These are phyloP conservation scores for Carcina quercana DNA, from an alignment of 2,888 invertebrate species.

Conservation along the genomic window DNA sequence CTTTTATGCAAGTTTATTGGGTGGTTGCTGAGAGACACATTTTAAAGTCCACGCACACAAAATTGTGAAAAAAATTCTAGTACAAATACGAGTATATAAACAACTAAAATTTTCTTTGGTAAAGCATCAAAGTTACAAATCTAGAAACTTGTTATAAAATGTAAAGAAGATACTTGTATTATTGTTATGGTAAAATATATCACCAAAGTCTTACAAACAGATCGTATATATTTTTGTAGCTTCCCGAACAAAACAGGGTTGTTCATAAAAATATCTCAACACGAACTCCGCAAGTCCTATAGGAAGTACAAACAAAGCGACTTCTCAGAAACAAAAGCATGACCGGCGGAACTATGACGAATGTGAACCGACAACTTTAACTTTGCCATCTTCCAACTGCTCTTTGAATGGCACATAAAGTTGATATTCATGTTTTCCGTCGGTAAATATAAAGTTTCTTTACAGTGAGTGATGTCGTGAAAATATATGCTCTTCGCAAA, in stretches of 20 bases:
- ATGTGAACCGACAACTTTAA: conserved; percentile 28
- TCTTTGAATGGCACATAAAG: too few relatives aligned
- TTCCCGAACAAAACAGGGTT: conserved; percentile 27
- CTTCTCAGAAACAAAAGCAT: conserved; percentile 45
- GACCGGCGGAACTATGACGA: conserved; percentile 38
- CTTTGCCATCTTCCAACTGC: conserved; percentile 12
- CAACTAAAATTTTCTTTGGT: too few relatives aligned
- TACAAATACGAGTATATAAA: too few relatives aligned
- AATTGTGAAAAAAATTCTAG: too few relatives aligned
- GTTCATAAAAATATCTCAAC: conserved; percentile 39
- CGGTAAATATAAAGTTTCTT: conserved; percentile 10
- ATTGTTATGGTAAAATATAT: too few relatives aligned
- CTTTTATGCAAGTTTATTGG: too few relatives aligned
- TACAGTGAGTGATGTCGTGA: conserved; percentile 29
- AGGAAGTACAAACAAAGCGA: conserved; percentile 43
- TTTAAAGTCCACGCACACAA: too few relatives aligned
- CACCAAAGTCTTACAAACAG: neutral
- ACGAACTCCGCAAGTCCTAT: conserved; percentile 32
- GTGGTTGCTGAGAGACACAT: too few relatives aligned
- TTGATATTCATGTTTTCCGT: too few relatives aligned
- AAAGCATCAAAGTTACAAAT: too few relatives aligned
- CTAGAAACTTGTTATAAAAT: too few relatives aligned
- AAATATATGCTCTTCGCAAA: conserved; percentile 34
- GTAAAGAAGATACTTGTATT: too few relatives aligned
- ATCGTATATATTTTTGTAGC: conserved; percentile 9